phyloP scores from a whole-genome alignment of 2,888 invertebrate species.

The Agrilus cyanescens region DNA sequence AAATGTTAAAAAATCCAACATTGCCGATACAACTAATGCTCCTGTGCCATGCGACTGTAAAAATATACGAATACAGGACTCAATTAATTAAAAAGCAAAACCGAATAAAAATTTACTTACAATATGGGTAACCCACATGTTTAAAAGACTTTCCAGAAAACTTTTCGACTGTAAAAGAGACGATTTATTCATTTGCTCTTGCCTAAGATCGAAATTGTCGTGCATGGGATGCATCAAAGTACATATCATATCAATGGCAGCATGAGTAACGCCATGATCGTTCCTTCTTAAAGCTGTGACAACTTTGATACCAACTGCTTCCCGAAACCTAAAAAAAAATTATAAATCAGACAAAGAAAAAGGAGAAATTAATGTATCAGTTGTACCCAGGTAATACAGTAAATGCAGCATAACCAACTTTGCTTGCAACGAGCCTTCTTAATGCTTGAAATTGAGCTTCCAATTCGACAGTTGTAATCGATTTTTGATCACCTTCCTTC shows the following conservation, averaged over 20 bases:
- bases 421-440: constrained; percentile 86
- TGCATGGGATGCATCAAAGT: constrained; percentile 98
- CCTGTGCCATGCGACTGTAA: constrained; percentile 64
- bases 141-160: constrained; percentile 86
- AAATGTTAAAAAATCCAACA: constrained; percentile 97
- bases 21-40: constrained; percentile 89
- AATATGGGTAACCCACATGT: constrained; percentile 91
- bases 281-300: constrained; percentile 80
- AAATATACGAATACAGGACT: constrained; percentile 1
- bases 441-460: constrained; percentile 95
- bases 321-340: constrained; percentile 62
- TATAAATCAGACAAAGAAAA: neutral
- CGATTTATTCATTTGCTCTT: constrained; percentile 97
- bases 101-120: constrained; percentile 42
- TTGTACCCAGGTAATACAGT: constrained; percentile 71
- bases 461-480: constrained; percentile 56
- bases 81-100: neutral
- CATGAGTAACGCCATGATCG: constrained; percentile 84
- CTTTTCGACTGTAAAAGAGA: constrained; percentile 82
- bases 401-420: constrained; percentile 95
- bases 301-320: constrained; percentile 87
- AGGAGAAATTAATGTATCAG: neutral
- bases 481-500: constrained; percentile 52
- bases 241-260: constrained; percentile 94
- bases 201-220: constrained; percentile 88